Evolutionary conservation across 2,888 invertebrate species (phyloP), one percentile per base, ranked within the genome.

Genomic region (Eupithecia inturbata): DNA sequence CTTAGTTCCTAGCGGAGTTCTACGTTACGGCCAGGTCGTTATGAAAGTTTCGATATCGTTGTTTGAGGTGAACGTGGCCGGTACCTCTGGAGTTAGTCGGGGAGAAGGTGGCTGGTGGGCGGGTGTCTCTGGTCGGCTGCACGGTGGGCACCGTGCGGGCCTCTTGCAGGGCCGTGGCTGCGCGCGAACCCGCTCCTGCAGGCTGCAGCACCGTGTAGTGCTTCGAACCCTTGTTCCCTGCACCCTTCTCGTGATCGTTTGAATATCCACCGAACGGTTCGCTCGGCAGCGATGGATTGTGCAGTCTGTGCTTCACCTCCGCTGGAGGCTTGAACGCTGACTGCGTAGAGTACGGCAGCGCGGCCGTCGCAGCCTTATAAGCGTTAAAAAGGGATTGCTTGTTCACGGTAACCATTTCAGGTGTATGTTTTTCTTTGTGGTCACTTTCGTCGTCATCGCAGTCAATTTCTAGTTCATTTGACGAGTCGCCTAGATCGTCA

Each of bases 181-280:
- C 97, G 68, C 97, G 95, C 31, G 97, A 97, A 5, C 97, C 97
- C 0, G 96, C 95, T 41, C 96, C 97, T 16, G 97, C 97, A 1
- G 98, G 98, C 90, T 98, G 98, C 78, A 98, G 94, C 81, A 97
- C 97, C 76, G 98, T 98, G 87, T 98, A 98, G 88, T 98, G 97
- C 91, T 98, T 98, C 76, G 96, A 96, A 14, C 92, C 95, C 77
- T 90, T 93, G 78, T 88, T 86, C 72, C 86, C 82, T 7, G 89
- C 85, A 77, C 89, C 89, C 86, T 86, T 95, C 81, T 88, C 95
- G 84, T 87, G 95, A 82, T 87, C 95, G 45, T 95, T 94, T 19
- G 96, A 96, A 84, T 96, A 97, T 0, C 96, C 97, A 0, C 97
- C 97, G 83, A 97, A 97, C 9, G 97, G 97, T 79, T 97, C 96